Evolutionary conservation across 2,888 invertebrate genomes (phyloP).

Genomic region (Ormyrus labotus): DNA sequence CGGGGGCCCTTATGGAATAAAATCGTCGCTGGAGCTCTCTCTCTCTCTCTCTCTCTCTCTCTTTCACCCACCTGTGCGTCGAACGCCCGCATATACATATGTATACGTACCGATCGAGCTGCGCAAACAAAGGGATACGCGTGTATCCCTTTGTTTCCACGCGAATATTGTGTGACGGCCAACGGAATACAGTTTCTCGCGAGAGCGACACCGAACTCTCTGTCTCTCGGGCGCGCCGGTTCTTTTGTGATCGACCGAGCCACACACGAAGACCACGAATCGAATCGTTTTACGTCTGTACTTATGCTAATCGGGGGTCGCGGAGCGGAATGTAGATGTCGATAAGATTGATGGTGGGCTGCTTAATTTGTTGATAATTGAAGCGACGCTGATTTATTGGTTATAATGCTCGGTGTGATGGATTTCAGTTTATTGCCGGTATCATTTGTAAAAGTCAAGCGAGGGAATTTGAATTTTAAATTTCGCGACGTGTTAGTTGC

Average conservation of each 20-base stretch:
- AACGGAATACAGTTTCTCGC: slow-evolving; percentile 66
- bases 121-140: not conserved
- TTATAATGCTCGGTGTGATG: too few species aligned
- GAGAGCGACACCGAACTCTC: slow-evolving; percentile 58
- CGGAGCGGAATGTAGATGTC: not conserved
- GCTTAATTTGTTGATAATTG: slow-evolving; percentile 11
- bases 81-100: slow-evolving; percentile 14
- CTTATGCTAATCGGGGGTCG: slow-evolving; percentile 27
- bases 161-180: slow-evolving; percentile 68
- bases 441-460: too few species aligned
- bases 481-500: too few species aligned
- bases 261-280: slow-evolving; percentile 47
- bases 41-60: slow-evolving; percentile 1
- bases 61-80: slow-evolving; percentile 33
- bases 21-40: slow-evolving; percentile 34
- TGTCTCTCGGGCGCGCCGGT: slow-evolving; percentile 10
- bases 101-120: slow-evolving; percentile 2
- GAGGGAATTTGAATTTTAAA: too few species aligned
- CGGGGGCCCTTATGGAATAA: slow-evolving; percentile 51
- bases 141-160: slow-evolving; percentile 25
- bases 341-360: not conserved
- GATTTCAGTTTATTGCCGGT: too few species aligned
- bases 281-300: slow-evolving; percentile 37
- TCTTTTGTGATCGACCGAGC: slow-evolving; percentile 1
- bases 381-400: not conserved